A percentile compares a stretch with the other conserved stretches of the same genome.
Evolutionary conservation across 2,888 invertebrate genomes (phyloP).

Genomic region (Pachliopta kotzebuea): DNA sequence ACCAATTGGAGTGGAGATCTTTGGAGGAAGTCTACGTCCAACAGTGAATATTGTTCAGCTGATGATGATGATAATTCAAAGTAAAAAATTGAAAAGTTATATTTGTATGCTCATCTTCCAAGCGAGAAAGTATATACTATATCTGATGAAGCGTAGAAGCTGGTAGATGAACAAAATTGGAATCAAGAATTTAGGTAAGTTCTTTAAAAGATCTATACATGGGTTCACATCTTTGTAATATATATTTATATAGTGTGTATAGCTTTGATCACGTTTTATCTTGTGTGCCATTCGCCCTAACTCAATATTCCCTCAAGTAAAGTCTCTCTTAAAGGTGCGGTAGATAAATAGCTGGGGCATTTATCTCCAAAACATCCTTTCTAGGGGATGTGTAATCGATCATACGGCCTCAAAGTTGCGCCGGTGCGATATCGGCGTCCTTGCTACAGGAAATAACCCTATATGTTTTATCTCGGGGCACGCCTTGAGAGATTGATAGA

Average conservation of each 20-base stretch:
- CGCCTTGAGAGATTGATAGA: constrained; percentile 12
- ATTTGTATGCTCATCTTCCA: no score
- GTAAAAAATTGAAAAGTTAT: no score
- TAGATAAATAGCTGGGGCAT: constrained; percentile 21
- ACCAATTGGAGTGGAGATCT: no score
- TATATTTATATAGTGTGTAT: no score
- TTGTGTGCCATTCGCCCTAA: constrained; percentile 6
- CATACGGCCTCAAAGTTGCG: constrained; percentile 19
- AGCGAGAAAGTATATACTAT: no score
- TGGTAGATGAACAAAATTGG: background rate
- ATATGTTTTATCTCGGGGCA: constrained; percentile 23
- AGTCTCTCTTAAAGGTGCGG: constrained; percentile 13
- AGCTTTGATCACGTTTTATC: constrained; percentile 3
- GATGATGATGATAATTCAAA: no score
- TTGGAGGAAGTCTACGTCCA: no score
- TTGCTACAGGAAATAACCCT: constrained; percentile 26
- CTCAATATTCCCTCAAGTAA: constrained; percentile 9
- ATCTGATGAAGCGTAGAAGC: background rate
- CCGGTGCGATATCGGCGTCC: constrained; percentile 15
- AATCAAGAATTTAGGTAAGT: background rate
- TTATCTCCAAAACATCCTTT: constrained; percentile 28
- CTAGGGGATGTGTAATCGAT: constrained; percentile 26
- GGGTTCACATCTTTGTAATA: background rate
- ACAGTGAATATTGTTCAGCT: no score
- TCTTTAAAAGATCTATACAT: background rate